A percentile compares a stretch with the other conserved stretches of the same genome.
phyloP scores from a whole-genome alignment of 1,140 invertebrate genomes.

The Neomicropteryx cornuta region DNA sequence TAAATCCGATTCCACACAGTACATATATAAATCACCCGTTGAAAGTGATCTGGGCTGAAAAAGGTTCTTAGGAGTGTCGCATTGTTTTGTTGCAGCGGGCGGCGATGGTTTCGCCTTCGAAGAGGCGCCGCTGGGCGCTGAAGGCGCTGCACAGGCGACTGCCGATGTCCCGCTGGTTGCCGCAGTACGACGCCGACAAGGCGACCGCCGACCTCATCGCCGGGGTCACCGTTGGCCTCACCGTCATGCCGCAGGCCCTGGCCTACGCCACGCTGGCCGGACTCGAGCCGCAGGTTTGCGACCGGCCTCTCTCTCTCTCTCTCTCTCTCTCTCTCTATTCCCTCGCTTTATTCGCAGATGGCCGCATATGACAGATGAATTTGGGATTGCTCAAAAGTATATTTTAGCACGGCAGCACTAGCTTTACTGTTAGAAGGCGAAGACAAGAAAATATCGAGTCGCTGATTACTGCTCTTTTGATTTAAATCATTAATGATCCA shows the following conservation, averaged over 20 bases:
- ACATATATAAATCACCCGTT: no score
- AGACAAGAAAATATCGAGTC: no score
- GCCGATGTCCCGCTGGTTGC: slow-evolving; percentile 48
- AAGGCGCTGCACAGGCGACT: slow-evolving; percentile 28
- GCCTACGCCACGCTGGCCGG: slow-evolving; percentile 79
- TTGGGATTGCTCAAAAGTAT: no score
- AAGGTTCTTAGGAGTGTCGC: no score
- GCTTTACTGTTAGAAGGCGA: no score
- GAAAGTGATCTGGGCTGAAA: no score
- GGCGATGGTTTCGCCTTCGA: slow-evolving; percentile 32
- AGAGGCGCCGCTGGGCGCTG: slow-evolving; percentile 23
- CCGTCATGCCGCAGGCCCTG: slow-evolving; percentile 79
- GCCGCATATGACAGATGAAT: no score
- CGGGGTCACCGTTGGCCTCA: slow-evolving; percentile 75
- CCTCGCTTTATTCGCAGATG: background rate
- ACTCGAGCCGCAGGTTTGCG: slow-evolving; percentile 68
- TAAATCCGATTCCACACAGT: no score
- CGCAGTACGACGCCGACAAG: slow-evolving; percentile 59
- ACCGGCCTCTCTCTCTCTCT: slow-evolving; percentile 6
- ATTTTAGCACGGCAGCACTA: no score
- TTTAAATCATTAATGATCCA: no score
- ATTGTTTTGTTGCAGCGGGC: no score
- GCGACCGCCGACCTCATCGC: slow-evolving; percentile 67
- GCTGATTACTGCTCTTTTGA: no score
- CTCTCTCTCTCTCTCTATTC: background rate